phyloP scores from a whole-genome alignment of 2,797 vertebrate genomes.

The Hyperoplus lanceolatus region DNA sequence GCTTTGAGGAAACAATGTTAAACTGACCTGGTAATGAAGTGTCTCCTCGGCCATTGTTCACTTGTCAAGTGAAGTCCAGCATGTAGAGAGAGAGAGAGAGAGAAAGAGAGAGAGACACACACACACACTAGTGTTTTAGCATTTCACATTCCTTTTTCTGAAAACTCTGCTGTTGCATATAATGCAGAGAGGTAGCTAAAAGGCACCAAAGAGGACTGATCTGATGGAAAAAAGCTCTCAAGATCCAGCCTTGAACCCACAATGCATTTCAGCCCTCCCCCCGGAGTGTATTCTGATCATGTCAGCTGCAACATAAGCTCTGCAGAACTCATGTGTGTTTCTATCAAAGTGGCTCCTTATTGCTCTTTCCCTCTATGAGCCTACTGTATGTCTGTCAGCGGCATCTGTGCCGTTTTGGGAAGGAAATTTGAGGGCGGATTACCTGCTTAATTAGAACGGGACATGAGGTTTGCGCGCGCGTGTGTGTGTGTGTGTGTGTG shows the following conservation, averaged over 20 bases:
- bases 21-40: constrained; percentile 32
- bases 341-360: constrained; percentile 44
- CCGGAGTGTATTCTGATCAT: constrained; percentile 43
- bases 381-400: constrained; percentile 35
- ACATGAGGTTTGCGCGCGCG: constrained; percentile 35
- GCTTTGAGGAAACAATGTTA: constrained; percentile 8
- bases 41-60: constrained; percentile 22
- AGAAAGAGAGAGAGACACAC: no score
- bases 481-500: constrained; percentile 12
- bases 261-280: constrained; percentile 13
- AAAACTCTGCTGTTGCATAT: not conserved
- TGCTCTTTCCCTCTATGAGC: constrained; percentile 30
- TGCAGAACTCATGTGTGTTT: constrained; percentile 47
- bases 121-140: no score
- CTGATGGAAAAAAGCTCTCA: constrained; percentile 1
- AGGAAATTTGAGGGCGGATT: constrained; percentile 55
- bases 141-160: not conserved
- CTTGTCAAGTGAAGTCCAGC: not conserved
- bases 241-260: constrained; percentile 15
- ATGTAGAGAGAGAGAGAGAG: no score
- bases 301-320: constrained; percentile 46
- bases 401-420: constrained; percentile 52
- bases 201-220: constrained; percentile 8
- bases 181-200: constrained; percentile 2
- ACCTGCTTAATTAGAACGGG: constrained; percentile 63